Percentiles rank a stretch among this genome's conserved stretches.
Evolutionary conservation across 2,797 vertebrate species (phyloP).

Genomic region (Lacerta agilis): DNA sequence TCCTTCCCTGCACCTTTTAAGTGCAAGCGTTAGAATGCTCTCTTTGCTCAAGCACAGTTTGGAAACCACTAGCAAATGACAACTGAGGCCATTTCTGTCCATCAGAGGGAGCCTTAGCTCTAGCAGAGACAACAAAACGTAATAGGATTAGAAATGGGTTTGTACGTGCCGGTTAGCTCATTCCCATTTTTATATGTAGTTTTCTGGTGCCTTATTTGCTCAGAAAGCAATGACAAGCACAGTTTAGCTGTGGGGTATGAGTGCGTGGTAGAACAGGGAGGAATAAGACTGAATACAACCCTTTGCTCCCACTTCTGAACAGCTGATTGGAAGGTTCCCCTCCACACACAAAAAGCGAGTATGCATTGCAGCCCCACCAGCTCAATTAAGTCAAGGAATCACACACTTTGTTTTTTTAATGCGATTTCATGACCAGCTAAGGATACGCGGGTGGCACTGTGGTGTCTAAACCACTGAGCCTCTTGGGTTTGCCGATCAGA

Average conservation of each 20-base stretch:
- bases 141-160: conserved; percentile 1
- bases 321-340: background rate
- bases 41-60: background rate
- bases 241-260: background rate
- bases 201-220: background rate
- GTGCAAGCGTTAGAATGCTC: too few relatives aligned
- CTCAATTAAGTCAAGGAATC: background rate
- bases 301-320: background rate
- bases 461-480: too few relatives aligned
- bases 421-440: background rate
- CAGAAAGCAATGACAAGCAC: background rate
- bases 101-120: conserved; percentile 36
- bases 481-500: too few relatives aligned
- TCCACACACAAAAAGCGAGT: background rate
- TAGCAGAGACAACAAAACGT: background rate
- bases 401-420: background rate
- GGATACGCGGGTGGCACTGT: too few relatives aligned
- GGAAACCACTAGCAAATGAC: background rate
- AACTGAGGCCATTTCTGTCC: background rate
- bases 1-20: too few relatives aligned
- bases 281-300: background rate
- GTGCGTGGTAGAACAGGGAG: background rate
- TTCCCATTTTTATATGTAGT: conserved; percentile 8
- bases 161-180: background rate
- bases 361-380: background rate